Percentiles rank a stretch among this genome's conserved stretches.
Conservation (phyloP, 1,140 invertebrate species). For the Ylistrum balloti region DNA sequence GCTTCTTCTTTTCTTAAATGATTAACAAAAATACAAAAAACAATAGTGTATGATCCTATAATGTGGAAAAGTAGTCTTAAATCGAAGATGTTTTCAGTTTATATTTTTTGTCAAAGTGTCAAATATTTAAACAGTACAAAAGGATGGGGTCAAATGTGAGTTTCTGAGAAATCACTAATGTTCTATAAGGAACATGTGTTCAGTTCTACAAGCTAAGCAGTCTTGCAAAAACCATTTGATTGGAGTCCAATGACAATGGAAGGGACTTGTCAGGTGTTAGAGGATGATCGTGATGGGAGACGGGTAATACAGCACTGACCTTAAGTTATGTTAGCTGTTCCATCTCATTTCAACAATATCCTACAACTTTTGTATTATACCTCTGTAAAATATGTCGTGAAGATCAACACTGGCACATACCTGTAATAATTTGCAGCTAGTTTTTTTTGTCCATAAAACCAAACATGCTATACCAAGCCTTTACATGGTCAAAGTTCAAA, state of each 20-base stretch:
- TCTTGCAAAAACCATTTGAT: background rate
- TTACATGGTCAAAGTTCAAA: background rate
- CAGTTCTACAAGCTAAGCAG: background rate
- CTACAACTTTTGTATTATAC: slow-evolving; percentile 30
- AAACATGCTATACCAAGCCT: background rate
- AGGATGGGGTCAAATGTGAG: background rate
- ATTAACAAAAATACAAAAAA: no score
- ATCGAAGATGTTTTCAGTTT: no score
- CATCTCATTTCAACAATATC: background rate
- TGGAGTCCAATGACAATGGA: background rate
- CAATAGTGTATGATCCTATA: no score
- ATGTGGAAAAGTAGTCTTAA: no score
- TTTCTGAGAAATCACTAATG: no score
- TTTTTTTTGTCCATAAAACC: slow-evolving; percentile 6
- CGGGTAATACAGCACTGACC: background rate
- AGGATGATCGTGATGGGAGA: background rate
- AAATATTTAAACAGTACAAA: background rate
- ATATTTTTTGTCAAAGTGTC: background rate
- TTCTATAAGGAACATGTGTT: no score
- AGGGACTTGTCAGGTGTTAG: background rate
- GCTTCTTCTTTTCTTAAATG: no score
- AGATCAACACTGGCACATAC: background rate
- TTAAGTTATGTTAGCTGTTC: background rate
- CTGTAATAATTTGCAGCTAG: background rate
- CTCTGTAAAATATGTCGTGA: background rate